A percentile compares a stretch with the other conserved stretches of the same genome.
Conservation (phyloP, 2,113 vertebrate genomes). For the Nerophis ophidion region DNA sequence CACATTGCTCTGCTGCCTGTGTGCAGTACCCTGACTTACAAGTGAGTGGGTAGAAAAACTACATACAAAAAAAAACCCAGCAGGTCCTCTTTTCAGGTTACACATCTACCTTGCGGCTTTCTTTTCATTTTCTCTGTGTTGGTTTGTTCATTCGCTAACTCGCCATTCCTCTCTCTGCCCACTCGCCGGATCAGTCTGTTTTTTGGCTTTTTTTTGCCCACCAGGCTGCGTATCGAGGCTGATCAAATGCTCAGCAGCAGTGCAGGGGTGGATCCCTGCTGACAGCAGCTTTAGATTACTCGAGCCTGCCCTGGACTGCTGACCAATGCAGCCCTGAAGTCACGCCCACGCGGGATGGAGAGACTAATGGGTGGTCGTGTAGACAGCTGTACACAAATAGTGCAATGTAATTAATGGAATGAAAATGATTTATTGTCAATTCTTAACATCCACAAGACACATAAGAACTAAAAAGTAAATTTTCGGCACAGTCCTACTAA, state of each 20-base stretch:
- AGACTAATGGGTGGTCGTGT: slow-evolving; percentile 15
- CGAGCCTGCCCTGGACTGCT: slow-evolving; percentile 24
- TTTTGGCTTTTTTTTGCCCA: slow-evolving; percentile 37
- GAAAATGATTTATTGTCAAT: no score
- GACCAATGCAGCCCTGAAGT: slow-evolving; percentile 13
- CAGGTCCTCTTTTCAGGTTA: slow-evolving; percentile 23
- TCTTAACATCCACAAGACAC: no score
- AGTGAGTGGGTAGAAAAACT: slow-evolving; percentile 39
- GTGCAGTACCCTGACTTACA: slow-evolving; percentile 48
- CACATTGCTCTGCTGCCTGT: slow-evolving; percentile 52
- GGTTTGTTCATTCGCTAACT: slow-evolving; percentile 27
- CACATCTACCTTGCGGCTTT: slow-evolving; percentile 7
- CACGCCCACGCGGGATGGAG: slow-evolving; percentile 11
- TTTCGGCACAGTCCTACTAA: no score
- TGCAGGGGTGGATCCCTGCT: slow-evolving; percentile 33
- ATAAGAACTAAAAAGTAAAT: no score
- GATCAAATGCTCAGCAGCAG: slow-evolving; percentile 48
- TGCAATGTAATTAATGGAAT: slow-evolving; percentile 10
- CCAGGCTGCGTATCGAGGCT: slow-evolving; percentile 35
- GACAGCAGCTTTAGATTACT: slow-evolving; percentile 44
- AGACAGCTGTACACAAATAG: slow-evolving; percentile 8
- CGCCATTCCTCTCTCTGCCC: slow-evolving; percentile 35
- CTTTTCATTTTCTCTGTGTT: slow-evolving; percentile 36
- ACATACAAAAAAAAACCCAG: slow-evolving; percentile 31
- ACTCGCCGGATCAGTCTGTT: slow-evolving; percentile 32